Percentiles rank a stretch among this genome's conserved stretches.
Conservation (phyloP, 2,113 vertebrate genomes). For the Microcebus ravelobensis region DNA sequence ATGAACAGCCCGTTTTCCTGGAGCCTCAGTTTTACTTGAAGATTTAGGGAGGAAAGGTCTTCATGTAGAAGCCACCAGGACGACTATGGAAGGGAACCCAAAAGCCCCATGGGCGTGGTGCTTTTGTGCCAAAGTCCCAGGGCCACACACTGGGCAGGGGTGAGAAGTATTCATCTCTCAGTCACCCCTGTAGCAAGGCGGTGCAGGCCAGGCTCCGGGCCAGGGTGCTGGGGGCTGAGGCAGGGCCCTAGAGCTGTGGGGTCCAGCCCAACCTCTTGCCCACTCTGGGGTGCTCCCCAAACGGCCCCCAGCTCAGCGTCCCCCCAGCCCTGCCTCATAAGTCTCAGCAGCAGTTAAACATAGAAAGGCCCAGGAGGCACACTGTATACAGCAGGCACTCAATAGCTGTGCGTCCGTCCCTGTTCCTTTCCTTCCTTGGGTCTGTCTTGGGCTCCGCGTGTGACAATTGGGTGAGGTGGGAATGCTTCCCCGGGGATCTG, state of each 20-base stretch:
- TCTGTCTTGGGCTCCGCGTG: fast-evolving
- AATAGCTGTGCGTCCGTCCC: fast-evolving
- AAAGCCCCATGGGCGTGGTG: fast-evolving
- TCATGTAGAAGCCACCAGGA: fast-evolving
- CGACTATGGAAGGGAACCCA: fast-evolving
- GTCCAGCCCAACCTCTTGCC: not conserved
- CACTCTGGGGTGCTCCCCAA: not conserved
- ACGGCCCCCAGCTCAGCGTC: no score
- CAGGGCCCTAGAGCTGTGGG: not conserved
- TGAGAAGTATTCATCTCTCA: fast-evolving
- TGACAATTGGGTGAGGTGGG: fast-evolving
- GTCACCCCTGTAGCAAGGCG: no score
- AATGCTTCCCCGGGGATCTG: fast-evolving
- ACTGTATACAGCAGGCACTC: not conserved
- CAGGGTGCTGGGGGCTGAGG: not conserved
- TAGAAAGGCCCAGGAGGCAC: fast-evolving
- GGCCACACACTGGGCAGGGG: not conserved
- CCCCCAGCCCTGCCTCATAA: no score
- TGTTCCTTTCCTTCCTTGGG: not conserved
- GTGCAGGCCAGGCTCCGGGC: fast-evolving
- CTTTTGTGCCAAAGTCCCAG: fast-evolving
- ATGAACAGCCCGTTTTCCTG: not conserved
- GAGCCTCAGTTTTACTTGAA: no score
- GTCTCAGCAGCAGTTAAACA: not conserved
- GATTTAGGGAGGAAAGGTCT: fast-evolving